phyloP scores from a whole-genome alignment of 2,888 invertebrate species.

The Spodoptera exigua region DNA sequence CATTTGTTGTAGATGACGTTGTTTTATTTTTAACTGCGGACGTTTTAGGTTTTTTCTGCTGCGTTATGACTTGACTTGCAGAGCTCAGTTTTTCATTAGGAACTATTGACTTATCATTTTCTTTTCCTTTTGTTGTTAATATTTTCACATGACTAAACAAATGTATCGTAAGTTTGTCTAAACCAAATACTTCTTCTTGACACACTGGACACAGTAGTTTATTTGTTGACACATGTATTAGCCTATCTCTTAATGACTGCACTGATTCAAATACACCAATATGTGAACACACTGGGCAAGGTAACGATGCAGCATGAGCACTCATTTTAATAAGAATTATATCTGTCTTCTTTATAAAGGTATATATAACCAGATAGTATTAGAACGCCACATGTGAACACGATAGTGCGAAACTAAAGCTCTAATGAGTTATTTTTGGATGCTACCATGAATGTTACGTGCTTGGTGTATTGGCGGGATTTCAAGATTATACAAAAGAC shows the following conservation, averaged over 20 bases:
- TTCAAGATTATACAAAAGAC: conserved; percentile 74
- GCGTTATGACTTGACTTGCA: conserved; percentile 64
- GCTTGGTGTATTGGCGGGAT: conserved; percentile 80
- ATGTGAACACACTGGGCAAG: conserved; percentile 94
- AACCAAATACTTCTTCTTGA: conserved; percentile 92
- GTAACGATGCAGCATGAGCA: conserved; percentile 89
- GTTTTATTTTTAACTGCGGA: conserved; percentile 82
- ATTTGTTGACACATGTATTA: conserved; percentile 93
- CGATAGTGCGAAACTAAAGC: conserved; percentile 76
- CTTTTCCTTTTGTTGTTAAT: conserved; percentile 61
- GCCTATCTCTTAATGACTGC: conserved; percentile 91
- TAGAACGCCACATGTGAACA: conserved; percentile 60
- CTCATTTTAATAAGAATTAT: conserved; percentile 70
- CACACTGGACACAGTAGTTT: conserved; percentile 94
- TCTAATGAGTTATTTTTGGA: conserved; percentile 82
- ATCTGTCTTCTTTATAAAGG: conserved; percentile 11
- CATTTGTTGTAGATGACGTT: conserved; percentile 62
- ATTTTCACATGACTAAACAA: conserved; percentile 92
- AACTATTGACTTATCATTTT: conserved; percentile 55
- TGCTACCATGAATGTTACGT: conserved; percentile 63
- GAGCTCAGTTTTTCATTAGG: conserved; percentile 58
- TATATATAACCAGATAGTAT: conserved; percentile 37
- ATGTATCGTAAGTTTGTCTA: conserved; percentile 95
- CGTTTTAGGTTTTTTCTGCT: conserved; percentile 74
- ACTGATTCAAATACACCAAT: conserved; percentile 92